Conservation (phyloP, 2,797 vertebrate genomes). For the Gymnothorax javanicus region DNA sequence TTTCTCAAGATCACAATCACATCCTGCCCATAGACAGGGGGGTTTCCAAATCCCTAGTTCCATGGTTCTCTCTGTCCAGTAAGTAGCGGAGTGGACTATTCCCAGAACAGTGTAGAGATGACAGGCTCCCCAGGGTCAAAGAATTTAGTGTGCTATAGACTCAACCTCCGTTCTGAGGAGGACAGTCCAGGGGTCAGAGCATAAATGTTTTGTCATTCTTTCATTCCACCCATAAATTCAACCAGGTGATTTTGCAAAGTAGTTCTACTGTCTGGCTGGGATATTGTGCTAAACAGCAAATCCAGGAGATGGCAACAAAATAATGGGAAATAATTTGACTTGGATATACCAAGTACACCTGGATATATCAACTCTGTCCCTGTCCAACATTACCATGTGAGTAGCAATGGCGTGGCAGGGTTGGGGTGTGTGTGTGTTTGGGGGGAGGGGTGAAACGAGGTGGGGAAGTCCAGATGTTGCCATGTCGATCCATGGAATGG, state of each 20-base stretch:
- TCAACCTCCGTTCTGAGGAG: too few species aligned
- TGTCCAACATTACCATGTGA: background rate
- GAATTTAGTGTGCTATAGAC: background rate
- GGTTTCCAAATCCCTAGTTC: too few species aligned
- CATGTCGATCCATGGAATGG: constrained; percentile 5
- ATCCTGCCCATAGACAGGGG: background rate
- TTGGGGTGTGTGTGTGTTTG: background rate
- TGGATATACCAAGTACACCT: too few species aligned
- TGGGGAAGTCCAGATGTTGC: constrained; percentile 27
- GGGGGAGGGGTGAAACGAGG: background rate
- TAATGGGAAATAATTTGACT: too few species aligned
- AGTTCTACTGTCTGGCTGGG: too few species aligned
- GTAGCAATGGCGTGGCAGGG: background rate
- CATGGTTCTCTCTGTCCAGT: background rate
- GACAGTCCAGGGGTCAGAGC: too few species aligned
- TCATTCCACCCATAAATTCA: too few species aligned
- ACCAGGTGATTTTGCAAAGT: too few species aligned
- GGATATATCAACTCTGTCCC: too few species aligned
- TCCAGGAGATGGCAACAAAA: too few species aligned
- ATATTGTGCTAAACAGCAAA: too few species aligned
- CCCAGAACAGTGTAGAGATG: background rate
- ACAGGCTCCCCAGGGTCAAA: background rate
- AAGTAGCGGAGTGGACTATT: background rate
- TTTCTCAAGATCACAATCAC: constrained; percentile 15
- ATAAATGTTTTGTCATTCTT: too few species aligned